Evolutionary conservation across 2,113 vertebrate genomes (phyloP), one percentile per base, ranked within the genome.

Genomic region (Chitala chitala): DNA sequence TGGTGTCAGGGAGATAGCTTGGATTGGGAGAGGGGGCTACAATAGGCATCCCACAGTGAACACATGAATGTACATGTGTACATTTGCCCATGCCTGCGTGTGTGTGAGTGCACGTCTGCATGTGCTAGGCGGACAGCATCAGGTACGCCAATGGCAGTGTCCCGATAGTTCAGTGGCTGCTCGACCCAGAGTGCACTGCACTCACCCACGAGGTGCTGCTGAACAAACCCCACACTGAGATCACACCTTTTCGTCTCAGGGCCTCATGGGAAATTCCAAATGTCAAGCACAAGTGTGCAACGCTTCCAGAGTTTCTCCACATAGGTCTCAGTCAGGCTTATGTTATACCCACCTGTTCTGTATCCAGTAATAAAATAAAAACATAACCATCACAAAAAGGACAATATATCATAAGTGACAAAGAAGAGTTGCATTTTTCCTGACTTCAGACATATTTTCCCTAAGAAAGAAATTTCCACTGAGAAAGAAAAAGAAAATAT

Each of bases 251-350:
- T 66, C 42, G 46, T 66, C 64, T 9, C 33, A 10, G 46, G 36
- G 64, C 64, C 64, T 66, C 64, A 7, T 48, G 64, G 64, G 64
- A 66, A 44, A 66, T 36, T 3, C 13, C 24, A 66, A 44, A 66
- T 44, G 63, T 66, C n/a, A 48, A 44, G 42, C 40, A n/a, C 2
- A 22, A 55, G 53, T n/a, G 53, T n/a, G 22, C 6, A 22, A 46
- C 0, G 42, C 64, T 66, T 24, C 13, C 36, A n/a, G 3, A 66
- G n/a, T 26, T 3, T 7, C 64, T 24, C 38, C 38, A 9, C 22
- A 22, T 40, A 44, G 63, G 1, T 9, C 31, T 40, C 33, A 22
- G 63, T 65, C 63, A 42, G n/a, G 22, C 36, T 20, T 10, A 20
- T 24, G 20, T 40, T 42, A 5, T 13, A 44, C 42, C 64, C 1